phyloP scores from a whole-genome alignment of 2,113 vertebrate genomes.

The Pseudorectes ferrugineus region DNA sequence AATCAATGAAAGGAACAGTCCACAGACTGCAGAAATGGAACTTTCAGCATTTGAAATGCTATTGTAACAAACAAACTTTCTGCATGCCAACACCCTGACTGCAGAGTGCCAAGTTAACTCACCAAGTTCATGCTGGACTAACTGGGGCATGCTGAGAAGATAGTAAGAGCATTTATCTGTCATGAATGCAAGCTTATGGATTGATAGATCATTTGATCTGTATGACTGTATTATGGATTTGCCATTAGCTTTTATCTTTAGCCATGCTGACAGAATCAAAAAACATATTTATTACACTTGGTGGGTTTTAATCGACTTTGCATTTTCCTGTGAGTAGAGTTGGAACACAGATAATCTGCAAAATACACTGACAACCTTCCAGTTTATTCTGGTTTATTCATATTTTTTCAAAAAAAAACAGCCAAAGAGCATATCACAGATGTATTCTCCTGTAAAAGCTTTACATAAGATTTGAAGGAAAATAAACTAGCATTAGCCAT shows the following conservation, averaged over 20 bases:
- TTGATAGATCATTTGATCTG: slow-evolving; percentile 27
- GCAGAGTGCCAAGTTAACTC: not conserved
- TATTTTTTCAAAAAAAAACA: not conserved
- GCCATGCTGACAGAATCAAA: slow-evolving; percentile 20
- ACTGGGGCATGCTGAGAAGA: not conserved
- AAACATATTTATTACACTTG: slow-evolving; percentile 19
- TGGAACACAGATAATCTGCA: not conserved
- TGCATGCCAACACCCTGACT: not conserved
- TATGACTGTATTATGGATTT: slow-evolving; percentile 26
- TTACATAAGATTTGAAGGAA: not conserved
- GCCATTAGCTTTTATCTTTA: slow-evolving; percentile 37
- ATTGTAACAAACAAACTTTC: not conserved
- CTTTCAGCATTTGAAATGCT: not conserved
- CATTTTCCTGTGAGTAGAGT: not conserved
- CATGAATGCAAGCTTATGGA: slow-evolving; percentile 6
- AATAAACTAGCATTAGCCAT: not conserved
- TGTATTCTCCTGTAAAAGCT: not conserved
- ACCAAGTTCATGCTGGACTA: not conserved
- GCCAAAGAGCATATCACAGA: not conserved
- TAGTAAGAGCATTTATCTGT: slow-evolving; percentile 30
- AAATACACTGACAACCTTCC: not conserved
- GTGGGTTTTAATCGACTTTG: slow-evolving; percentile 36
- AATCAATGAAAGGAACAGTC: not conserved
- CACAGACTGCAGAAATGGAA: not conserved
- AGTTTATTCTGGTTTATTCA: slow-evolving; percentile 5